These are phyloP conservation scores for Drosophila subpulchrella DNA, from an alignment of 1,140 invertebrate species.

Conservation along the genomic window DNA sequence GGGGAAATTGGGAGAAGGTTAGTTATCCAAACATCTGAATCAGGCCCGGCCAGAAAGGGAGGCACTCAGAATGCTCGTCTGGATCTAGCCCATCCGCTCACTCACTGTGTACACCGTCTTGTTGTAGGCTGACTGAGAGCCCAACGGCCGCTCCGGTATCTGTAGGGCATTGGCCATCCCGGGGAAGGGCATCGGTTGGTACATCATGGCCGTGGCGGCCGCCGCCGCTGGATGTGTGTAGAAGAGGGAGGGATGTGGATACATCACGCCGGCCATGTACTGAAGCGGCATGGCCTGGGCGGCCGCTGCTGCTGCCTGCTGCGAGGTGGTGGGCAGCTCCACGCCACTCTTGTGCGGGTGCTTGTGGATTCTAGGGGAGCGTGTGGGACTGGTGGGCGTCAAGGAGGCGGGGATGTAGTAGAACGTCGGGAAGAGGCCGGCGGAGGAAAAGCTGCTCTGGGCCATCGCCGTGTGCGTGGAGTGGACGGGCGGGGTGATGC, in stretches of 20 bases:
- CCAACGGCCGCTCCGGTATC: slow-evolving; percentile 44
- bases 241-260: slow-evolving; percentile 83
- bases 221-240: slow-evolving; percentile 78
- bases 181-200: slow-evolving; percentile 77
- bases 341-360: slow-evolving; percentile 21
- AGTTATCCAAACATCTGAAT: too few species aligned
- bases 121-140: slow-evolving; percentile 28
- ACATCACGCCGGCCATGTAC: slow-evolving; percentile 87
- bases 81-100: not conserved
- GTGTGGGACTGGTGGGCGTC: slow-evolving; percentile 23
- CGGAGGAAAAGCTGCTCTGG: slow-evolving; percentile 69
- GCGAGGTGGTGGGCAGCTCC: slow-evolving; percentile 59
- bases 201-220: slow-evolving; percentile 75
- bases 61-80: not conserved
- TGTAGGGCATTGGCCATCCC: slow-evolving; percentile 60
- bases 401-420: slow-evolving; percentile 86
- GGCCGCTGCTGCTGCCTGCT: slow-evolving; percentile 53
- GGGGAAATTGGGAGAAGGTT: slow-evolving; percentile 3
- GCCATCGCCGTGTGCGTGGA: slow-evolving; percentile 79
- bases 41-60: too few species aligned
- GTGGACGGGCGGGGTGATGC: slow-evolving; percentile 84
- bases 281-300: slow-evolving; percentile 78
- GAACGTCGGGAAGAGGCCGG: slow-evolving; percentile 82
- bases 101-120: slow-evolving; percentile 61
- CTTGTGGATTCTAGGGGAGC: slow-evolving; percentile 8